phyloP scores from a whole-genome alignment of 2,797 vertebrate genomes.

The Danio jaintianensis region DNA sequence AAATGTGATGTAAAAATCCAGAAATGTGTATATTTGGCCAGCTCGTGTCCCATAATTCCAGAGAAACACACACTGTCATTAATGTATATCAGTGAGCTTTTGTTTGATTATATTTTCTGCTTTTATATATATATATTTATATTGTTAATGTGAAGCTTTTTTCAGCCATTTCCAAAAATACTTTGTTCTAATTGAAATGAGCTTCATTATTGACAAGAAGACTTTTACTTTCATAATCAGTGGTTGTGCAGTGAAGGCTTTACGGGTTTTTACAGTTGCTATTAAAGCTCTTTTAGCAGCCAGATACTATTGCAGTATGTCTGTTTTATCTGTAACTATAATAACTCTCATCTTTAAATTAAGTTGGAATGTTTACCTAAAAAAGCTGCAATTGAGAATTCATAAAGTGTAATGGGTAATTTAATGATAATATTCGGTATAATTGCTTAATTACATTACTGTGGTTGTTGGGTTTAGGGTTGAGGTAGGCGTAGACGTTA shows the following conservation, averaged over 20 bases:
- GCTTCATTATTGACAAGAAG: not conserved
- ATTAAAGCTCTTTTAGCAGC: not conserved
- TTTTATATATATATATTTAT: not conserved
- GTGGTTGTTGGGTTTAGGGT: too few species aligned
- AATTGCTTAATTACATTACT: too few species aligned
- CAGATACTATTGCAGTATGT: not conserved
- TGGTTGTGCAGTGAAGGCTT: too few species aligned
- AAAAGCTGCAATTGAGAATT: too few species aligned
- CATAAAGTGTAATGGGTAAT: too few species aligned
- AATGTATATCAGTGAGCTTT: not conserved
- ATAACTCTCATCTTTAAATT: not conserved
- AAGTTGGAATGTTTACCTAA: too few species aligned
- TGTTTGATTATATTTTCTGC: not conserved
- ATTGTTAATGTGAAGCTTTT: not conserved
- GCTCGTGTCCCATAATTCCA: not conserved
- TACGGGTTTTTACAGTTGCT: not conserved
- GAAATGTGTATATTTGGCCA: not conserved
- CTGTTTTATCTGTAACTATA: not conserved
- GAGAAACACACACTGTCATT: not conserved
- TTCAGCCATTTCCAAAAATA: not conserved
- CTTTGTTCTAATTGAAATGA: conserved; percentile 17
- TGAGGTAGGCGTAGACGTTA: too few species aligned
- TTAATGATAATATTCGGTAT: too few species aligned
- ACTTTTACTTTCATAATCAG: not conserved
- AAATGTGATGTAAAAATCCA: conserved; percentile 7